phyloP scores from a whole-genome alignment of 1,140 invertebrate species.

The Aphis gossypii region DNA sequence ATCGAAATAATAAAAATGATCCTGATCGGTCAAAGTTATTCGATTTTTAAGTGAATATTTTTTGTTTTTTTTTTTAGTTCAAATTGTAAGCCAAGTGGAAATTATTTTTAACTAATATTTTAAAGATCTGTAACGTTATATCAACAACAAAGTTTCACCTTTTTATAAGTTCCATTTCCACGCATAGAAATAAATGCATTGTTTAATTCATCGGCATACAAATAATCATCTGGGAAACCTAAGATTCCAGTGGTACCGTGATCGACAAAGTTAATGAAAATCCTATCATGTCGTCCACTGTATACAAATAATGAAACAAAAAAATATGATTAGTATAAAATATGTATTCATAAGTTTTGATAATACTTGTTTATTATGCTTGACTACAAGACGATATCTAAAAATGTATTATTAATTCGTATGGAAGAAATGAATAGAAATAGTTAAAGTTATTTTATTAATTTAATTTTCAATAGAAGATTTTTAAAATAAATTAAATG shows the following conservation, averaged over 20 bases:
- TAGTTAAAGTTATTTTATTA: not conserved
- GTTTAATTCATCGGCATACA: slow-evolving; percentile 61
- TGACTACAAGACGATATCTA: not conserved
- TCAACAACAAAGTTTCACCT: not conserved
- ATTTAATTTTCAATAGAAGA: not conserved
- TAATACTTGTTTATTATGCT: not conserved
- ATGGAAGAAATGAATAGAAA: not conserved
- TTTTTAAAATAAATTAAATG: not conserved
- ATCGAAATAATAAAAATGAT: not conserved
- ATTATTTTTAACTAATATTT: not conserved
- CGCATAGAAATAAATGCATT: slow-evolving; percentile 66
- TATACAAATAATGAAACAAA: too few species aligned
- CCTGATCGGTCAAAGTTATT: not conserved
- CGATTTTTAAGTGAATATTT: not conserved
- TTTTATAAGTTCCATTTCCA: slow-evolving; percentile 62
- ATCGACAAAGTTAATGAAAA: slow-evolving; percentile 74
- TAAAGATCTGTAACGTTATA: not conserved
- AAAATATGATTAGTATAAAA: not conserved
- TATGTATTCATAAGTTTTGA: not conserved
- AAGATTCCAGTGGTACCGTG: slow-evolving; percentile 71
- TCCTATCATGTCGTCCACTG: slow-evolving; percentile 64
- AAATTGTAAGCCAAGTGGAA: too few species aligned
- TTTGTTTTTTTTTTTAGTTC: not conserved
- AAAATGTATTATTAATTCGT: too few species aligned
- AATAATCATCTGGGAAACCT: slow-evolving; percentile 66